Conservation (phyloP, 2,888 invertebrate species). For the Diploptera punctata region DNA sequence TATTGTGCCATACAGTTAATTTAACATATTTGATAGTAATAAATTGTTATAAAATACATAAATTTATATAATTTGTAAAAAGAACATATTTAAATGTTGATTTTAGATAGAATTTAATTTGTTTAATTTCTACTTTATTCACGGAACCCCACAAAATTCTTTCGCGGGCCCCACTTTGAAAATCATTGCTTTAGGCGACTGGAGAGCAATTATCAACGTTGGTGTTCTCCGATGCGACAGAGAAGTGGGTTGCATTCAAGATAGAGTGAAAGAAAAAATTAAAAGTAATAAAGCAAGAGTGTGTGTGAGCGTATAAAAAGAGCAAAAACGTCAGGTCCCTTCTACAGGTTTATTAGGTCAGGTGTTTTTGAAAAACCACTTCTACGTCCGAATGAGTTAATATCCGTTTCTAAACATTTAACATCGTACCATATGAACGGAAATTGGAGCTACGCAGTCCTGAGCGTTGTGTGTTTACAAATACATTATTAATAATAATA, state of each 20-base stretch:
- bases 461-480: conserved; percentile 2
- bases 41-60: too few species aligned
- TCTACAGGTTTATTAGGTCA: conserved; percentile 37
- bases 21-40: too few species aligned
- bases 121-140: too few species aligned
- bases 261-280: conserved; percentile 26
- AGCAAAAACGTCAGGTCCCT: conserved; percentile 25
- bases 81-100: too few species aligned
- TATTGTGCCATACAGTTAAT: too few species aligned
- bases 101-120: too few species aligned
- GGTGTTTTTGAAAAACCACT: conserved; percentile 20
- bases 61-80: too few species aligned
- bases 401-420: conserved; percentile 17
- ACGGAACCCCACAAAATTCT: too few species aligned
- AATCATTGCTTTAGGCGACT: too few species aligned
- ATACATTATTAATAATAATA: conserved; percentile 14
- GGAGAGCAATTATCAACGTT: conserved; percentile 50
- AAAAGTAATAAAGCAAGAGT: conserved; percentile 31
- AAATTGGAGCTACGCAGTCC: not conserved
- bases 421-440: not conserved
- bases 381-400: conserved; percentile 3
- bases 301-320: conserved; percentile 15
- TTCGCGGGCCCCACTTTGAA: too few species aligned
- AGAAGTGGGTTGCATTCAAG: conserved; percentile 26
- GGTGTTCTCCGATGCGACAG: conserved; percentile 47